Base-by-base conservation (phyloP, 2,888 invertebrate species). In the Parasteatoda lunata region DNA sequence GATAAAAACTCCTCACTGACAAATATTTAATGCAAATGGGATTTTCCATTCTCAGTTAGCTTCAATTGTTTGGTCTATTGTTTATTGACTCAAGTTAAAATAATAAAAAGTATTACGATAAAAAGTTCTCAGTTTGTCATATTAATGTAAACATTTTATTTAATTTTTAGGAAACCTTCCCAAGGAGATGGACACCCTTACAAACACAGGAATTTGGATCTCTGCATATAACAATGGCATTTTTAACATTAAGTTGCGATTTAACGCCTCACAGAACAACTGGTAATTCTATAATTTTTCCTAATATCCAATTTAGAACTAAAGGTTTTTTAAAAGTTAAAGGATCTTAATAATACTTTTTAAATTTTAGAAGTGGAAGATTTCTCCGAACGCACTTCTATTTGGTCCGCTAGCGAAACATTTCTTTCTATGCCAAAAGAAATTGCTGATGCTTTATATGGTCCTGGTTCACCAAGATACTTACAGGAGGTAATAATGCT, bases 191-290 rank as follows among this genome's bases (percentile, higher is more conserved):
- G 93, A 92, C 92, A 84, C 91, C 92, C 51, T 90, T 92, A 49
- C 93, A 93, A 90, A 91, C 92, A 1, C 90, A 92, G 75, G 93
- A 93, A 80, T 92, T 93, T 90, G 91, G 91, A 5, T 91, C 91
- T 75, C 91, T 93, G 47, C 93, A 93, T 89, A 91, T 91, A 66
- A 91, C 91, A 8, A 89, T 93, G 82, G 92, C 93, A 5, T 90
- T 90, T 15, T 90, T 93, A 49, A 91, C 93, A 49, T 90, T 92
- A 54, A 91, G 91, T 90, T 92, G 92, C 91, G 92, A 92, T 89
- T 90, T 92, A 4, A 88, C 91, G 6, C 89, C 90, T 5, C 91
- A 90, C 78, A 89, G 90, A 79, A 91, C 91, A 47, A 90, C 91
- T 79, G 91, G 91, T 91, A 88, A 88, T 83, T 45, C 4, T 54